A percentile compares a stretch with the other conserved stretches of the same genome.
These are phyloP conservation scores for Noctua pronuba DNA, from an alignment of 2,888 invertebrate species.

Conservation along the genomic window DNA sequence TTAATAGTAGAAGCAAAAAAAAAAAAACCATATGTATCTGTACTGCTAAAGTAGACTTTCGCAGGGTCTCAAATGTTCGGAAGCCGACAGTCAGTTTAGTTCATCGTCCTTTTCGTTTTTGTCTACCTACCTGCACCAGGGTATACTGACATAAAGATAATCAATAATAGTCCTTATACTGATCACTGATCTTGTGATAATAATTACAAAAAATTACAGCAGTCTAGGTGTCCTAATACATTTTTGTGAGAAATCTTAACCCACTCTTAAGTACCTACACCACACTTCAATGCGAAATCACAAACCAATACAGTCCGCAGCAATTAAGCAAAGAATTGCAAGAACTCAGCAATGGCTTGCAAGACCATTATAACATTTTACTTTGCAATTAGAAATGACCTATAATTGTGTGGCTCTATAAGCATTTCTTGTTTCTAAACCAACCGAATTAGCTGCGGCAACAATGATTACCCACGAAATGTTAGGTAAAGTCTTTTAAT, in stretches of 20 bases:
- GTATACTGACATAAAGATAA: neutral
- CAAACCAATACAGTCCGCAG: slow-evolving; percentile 28
- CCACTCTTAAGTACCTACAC: neutral
- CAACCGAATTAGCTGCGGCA: slow-evolving; percentile 61
- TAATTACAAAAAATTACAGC: too few species aligned
- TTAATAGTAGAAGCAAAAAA: too few species aligned
- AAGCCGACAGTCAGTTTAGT: neutral
- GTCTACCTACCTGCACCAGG: neutral
- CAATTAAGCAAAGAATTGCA: slow-evolving; percentile 59
- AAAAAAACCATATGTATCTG: neutral
- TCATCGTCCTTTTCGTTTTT: neutral
- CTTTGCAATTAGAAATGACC: slow-evolving; percentile 75
- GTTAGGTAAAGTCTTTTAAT: slow-evolving; percentile 68
- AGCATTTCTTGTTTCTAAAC: slow-evolving; percentile 73
- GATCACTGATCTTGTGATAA: too few species aligned
- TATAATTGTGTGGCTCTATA: slow-evolving; percentile 68
- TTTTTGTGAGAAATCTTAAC: neutral
- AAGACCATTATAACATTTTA: slow-evolving; percentile 72
- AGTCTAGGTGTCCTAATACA: neutral
- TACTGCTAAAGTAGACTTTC: neutral
- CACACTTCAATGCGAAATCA: slow-evolving; percentile 21
- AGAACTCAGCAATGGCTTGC: slow-evolving; percentile 58
- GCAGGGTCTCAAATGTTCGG: neutral
- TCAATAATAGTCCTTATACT: neutral
- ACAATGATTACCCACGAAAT: slow-evolving; percentile 70